Conservation (phyloP, 2,113 vertebrate genomes). For the Brachyistius frenatus region DNA sequence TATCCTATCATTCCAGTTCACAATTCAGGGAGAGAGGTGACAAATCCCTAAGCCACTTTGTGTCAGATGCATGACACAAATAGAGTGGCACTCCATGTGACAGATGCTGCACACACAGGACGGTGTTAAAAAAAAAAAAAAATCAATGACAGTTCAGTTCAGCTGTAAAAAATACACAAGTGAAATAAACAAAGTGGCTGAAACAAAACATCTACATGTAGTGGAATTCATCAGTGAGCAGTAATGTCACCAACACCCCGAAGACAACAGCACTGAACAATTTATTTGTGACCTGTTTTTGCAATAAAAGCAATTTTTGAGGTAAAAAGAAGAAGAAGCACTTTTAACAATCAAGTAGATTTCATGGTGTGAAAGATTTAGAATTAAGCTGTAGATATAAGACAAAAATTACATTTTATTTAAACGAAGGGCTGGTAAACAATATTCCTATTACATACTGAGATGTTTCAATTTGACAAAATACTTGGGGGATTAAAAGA, state of each 20-base stretch:
- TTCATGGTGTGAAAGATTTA: background rate
- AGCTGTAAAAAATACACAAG: slow-evolving; percentile 37
- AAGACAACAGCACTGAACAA: slow-evolving; percentile 28
- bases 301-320: slow-evolving; percentile 10
- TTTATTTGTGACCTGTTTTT: slow-evolving; percentile 59
- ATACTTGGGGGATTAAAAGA: slow-evolving; percentile 34
- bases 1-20: slow-evolving; percentile 81
- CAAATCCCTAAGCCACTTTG: slow-evolving; percentile 75
- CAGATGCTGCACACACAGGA: slow-evolving; percentile 58
- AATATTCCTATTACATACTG: background rate
- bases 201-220: slow-evolving; percentile 9
- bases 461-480: background rate
- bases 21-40: slow-evolving; percentile 76
- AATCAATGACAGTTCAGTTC: slow-evolving; percentile 55
- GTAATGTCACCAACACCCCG: slow-evolving; percentile 34
- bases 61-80: slow-evolving; percentile 65
- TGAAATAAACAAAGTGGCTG: slow-evolving; percentile 16
- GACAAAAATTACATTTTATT: background rate
- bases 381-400: slow-evolving; percentile 16
- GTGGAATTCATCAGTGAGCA: slow-evolving; percentile 25
- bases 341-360: background rate
- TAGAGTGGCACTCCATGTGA: slow-evolving; percentile 63
- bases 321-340: background rate
- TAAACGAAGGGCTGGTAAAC: background rate
- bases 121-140: slow-evolving; percentile 21